phyloP scores from a whole-genome alignment of 64 coral and sea anemone species.

The Cladopsammia gracilis region DNA sequence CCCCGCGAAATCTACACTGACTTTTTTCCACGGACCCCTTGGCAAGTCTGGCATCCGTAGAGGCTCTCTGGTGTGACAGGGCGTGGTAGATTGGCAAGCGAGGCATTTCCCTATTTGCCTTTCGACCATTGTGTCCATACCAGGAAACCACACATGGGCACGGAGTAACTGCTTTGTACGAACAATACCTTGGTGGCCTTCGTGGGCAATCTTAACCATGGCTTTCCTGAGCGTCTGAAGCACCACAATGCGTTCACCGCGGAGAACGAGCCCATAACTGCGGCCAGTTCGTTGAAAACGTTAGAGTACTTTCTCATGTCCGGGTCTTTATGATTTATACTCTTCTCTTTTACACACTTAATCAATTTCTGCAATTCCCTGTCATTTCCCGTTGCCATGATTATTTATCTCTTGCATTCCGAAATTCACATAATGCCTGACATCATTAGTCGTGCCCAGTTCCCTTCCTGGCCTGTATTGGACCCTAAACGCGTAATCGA shows the following conservation, averaged over 20 bases:
- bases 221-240: neutral
- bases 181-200: constrained; percentile 52
- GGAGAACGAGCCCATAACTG: constrained; percentile 17
- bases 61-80: constrained; percentile 37
- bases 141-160: constrained; percentile 56
- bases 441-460: constrained; percentile 19
- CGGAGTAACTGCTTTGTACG: constrained; percentile 34
- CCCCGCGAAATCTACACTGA: too few species aligned
- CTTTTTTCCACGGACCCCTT: neutral
- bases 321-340: neutral
- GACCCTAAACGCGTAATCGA: constrained; percentile 35
- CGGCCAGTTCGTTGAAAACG: neutral
- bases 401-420: neutral
- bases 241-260: constrained; percentile 56
- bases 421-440: constrained; percentile 31
- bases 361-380: neutral
- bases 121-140: neutral
- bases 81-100: neutral
- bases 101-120: neutral
- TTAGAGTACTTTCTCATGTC: neutral
- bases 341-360: neutral
- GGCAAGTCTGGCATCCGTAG: constrained; percentile 1
- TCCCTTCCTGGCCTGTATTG: constrained; percentile 42
- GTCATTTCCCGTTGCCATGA: constrained; percentile 7
- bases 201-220: neutral